These are phyloP conservation scores for Meteorus sp. DNA, from an alignment of 1,140 invertebrate species.

Conservation along the genomic window DNA sequence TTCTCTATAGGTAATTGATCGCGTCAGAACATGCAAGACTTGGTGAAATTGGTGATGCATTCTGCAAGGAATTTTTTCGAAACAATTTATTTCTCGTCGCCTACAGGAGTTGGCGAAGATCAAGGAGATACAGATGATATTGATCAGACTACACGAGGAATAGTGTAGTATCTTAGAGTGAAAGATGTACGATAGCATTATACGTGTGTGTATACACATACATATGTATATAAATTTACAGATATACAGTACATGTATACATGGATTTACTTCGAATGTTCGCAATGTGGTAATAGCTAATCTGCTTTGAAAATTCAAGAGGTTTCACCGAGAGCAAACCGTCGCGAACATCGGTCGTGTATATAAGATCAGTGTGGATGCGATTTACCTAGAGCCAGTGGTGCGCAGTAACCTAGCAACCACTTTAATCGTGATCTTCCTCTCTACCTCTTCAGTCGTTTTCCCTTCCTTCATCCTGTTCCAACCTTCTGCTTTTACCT, in stretches of 20 bases:
- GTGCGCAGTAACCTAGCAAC: constrained; percentile 30
- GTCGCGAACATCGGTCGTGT: constrained; percentile 14
- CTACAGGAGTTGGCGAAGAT: no score
- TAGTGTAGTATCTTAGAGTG: no score
- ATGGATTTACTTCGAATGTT: neutral
- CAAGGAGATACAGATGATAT: no score
- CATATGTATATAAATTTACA: neutral
- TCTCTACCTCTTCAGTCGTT: constrained; percentile 22
- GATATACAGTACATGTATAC: neutral
- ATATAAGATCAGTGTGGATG: constrained; percentile 25
- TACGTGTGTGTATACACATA: neutral
- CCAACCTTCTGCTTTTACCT: no score
- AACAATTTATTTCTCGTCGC: no score
- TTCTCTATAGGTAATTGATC: constrained; percentile 13
- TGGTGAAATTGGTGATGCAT: constrained; percentile 5
- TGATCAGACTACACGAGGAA: neutral
- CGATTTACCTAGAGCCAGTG: constrained; percentile 31
- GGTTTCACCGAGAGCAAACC: neutral
- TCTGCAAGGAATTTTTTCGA: neutral
- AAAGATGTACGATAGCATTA: no score
- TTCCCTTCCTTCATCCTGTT: constrained; percentile 19
- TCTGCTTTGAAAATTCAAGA: constrained; percentile 27
- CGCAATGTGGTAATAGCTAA: constrained; percentile 15
- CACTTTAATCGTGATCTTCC: constrained; percentile 1
- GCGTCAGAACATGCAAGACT: constrained; percentile 2